Conservation (phyloP, 2,888 invertebrate genomes). For the Belgica antarctica region DNA sequence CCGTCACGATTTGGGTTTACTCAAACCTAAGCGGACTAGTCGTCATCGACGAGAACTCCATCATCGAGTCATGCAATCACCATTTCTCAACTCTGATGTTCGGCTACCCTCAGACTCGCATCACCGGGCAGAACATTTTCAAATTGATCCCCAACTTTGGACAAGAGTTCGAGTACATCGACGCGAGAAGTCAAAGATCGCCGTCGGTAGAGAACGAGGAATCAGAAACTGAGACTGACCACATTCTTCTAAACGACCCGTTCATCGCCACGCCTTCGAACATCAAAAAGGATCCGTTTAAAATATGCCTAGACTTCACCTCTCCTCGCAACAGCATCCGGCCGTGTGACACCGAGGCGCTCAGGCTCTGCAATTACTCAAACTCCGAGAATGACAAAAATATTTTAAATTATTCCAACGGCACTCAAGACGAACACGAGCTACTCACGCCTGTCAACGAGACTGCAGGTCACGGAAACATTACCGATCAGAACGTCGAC, state of each 20-base stretch:
- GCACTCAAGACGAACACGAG: constrained; percentile 45
- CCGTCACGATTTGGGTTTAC: constrained; percentile 57
- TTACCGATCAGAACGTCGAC: neutral
- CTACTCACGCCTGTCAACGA: constrained; percentile 47
- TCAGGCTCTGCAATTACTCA: neutral
- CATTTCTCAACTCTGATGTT: constrained; percentile 66
- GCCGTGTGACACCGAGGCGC: neutral
- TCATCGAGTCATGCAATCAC: constrained; percentile 65
- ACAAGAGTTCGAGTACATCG: constrained; percentile 58
- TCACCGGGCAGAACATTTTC: constrained; percentile 60
- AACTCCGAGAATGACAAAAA: neutral
- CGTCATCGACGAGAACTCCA: constrained; percentile 63
- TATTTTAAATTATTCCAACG: neutral
- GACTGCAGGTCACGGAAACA: constrained; percentile 26
- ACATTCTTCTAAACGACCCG: constrained; percentile 45
- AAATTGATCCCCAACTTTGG: constrained; percentile 65
- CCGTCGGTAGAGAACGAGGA: constrained; percentile 58
- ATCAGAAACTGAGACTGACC: constrained; percentile 52
- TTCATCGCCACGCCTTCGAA: constrained; percentile 30
- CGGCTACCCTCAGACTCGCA: constrained; percentile 62
- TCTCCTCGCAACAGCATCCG: constrained; percentile 18
- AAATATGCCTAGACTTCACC: constrained; percentile 42
- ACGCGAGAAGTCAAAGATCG: constrained; percentile 57
- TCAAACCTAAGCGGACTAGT: constrained; percentile 66
- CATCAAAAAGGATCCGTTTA: constrained; percentile 44